Evolutionary conservation across 1,140 invertebrate genomes (phyloP).

Genomic region (Meloidogyne hapla): DNA sequence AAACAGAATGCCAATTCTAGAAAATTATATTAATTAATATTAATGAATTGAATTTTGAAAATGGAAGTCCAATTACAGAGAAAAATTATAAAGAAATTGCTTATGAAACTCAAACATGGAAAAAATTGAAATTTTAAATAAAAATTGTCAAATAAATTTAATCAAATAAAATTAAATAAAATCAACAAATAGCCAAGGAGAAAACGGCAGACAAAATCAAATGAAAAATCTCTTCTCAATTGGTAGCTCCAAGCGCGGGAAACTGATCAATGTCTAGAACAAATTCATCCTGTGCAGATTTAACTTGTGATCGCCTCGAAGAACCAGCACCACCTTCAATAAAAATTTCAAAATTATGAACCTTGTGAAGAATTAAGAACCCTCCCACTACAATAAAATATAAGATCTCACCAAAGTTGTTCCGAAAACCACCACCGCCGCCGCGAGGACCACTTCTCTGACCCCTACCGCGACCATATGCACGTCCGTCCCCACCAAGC

Average conservation of each 20-base stretch:
- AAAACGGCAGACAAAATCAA: not conserved
- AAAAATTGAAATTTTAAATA: too few species aligned
- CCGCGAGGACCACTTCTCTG: constrained; percentile 13
- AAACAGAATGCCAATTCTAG: too few species aligned
- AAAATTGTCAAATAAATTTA: too few species aligned
- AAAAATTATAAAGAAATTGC: too few species aligned
- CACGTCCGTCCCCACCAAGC: not conserved
- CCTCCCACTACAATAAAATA: too few species aligned
- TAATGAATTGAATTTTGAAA: too few species aligned
- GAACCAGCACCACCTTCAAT: constrained; percentile 17
- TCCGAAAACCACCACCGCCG: constrained; percentile 13
- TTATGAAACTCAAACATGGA: too few species aligned
- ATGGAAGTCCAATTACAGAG: too few species aligned
- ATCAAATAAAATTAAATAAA: too few species aligned
- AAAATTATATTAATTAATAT: too few species aligned
- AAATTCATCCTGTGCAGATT: constrained; percentile 7
- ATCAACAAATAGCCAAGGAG: too few species aligned
- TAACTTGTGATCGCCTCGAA: constrained; percentile 8
- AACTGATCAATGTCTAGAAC: constrained; percentile 25
- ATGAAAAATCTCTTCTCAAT: not conserved
- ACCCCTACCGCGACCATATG: constrained; percentile 1
- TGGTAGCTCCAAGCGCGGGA: constrained; percentile 18
- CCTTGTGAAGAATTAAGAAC: too few species aligned
- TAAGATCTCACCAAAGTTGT: constrained; percentile 16
- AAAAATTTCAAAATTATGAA: not conserved